Evolutionary conservation across 2,888 invertebrate genomes (phyloP).

Genomic region (Ornithoptera alexandrae): DNA sequence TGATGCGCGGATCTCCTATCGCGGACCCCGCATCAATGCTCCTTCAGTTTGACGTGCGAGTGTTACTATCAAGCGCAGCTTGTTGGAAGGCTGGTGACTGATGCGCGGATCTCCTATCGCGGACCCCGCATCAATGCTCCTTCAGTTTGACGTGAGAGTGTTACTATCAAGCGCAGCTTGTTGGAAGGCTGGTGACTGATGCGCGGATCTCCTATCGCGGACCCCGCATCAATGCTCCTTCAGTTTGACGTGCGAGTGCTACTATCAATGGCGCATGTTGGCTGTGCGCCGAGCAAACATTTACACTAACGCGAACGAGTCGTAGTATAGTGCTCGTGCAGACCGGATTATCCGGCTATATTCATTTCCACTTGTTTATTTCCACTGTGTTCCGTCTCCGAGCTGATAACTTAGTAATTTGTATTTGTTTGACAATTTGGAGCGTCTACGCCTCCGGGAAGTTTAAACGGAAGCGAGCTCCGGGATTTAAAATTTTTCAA

Average conservation of each 20-base stretch:
- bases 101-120: too few species aligned
- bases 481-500: neutral
- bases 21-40: neutral
- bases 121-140: neutral
- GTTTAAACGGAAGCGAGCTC: slow-evolving; percentile 4
- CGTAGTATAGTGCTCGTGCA: neutral
- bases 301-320: slow-evolving; percentile 22
- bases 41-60: too few species aligned
- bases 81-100: too few species aligned
- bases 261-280: slow-evolving; percentile 16
- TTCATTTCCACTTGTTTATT: slow-evolving; percentile 18
- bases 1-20: too few species aligned
- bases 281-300: slow-evolving; percentile 20
- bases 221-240: neutral
- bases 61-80: too few species aligned
- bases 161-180: too few species aligned
- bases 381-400: slow-evolving; percentile 13
- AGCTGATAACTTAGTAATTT: slow-evolving; percentile 22
- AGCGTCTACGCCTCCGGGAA: slow-evolving; percentile 16
- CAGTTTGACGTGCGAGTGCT: slow-evolving; percentile 12
- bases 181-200: too few species aligned
- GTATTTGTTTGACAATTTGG: slow-evolving; percentile 23
- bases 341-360: neutral
- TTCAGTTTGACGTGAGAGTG: too few species aligned
- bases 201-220: too few species aligned